phyloP scores from a whole-genome alignment of 92 coral and sea anemone genomes.

The Paramuricea clavata region DNA sequence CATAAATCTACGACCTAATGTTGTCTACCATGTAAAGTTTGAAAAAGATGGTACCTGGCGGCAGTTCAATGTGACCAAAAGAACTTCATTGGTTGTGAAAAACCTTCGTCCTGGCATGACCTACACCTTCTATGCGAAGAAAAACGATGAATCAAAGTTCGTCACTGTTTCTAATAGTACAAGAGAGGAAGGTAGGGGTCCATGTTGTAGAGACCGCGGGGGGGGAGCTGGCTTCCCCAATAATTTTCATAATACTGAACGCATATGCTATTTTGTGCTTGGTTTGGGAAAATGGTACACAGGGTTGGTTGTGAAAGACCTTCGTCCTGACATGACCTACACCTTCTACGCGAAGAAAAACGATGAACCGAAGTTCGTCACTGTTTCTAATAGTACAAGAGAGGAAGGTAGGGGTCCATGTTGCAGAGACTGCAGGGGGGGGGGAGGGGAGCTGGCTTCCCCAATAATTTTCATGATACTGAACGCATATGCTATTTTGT shows the following conservation, averaged over 20 bases:
- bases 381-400: constrained; percentile 73
- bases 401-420: constrained; percentile 77
- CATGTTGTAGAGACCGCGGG: too few relatives aligned
- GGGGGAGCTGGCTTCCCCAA: too few relatives aligned
- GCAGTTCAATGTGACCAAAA: constrained; percentile 21
- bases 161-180: constrained; percentile 75
- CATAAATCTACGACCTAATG: background rate
- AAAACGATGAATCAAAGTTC: constrained; percentile 72
- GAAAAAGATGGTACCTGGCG: constrained; percentile 16
- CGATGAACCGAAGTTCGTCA: constrained; percentile 67
- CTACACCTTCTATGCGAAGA: constrained; percentile 77
- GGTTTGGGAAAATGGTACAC: too few relatives aligned
- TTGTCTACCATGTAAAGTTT: constrained; percentile 20
- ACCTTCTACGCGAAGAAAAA: constrained; percentile 76
- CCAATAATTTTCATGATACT: too few relatives aligned
- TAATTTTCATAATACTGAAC: too few relatives aligned
- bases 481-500: too few relatives aligned
- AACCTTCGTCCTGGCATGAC: constrained; percentile 76
- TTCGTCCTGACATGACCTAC: constrained; percentile 80
- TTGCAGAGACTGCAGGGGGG: too few relatives aligned
- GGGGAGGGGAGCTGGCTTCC: too few relatives aligned
- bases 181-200: constrained; percentile 73
- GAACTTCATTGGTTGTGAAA: constrained; percentile 70
- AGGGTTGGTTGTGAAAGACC: constrained; percentile 73
- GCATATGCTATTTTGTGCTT: too few relatives aligned